A percentile compares a stretch with the other conserved stretches of the same genome.
Conservation (phyloP, 1,140 invertebrate genomes). For the Thalassaphorura encarpata region DNA sequence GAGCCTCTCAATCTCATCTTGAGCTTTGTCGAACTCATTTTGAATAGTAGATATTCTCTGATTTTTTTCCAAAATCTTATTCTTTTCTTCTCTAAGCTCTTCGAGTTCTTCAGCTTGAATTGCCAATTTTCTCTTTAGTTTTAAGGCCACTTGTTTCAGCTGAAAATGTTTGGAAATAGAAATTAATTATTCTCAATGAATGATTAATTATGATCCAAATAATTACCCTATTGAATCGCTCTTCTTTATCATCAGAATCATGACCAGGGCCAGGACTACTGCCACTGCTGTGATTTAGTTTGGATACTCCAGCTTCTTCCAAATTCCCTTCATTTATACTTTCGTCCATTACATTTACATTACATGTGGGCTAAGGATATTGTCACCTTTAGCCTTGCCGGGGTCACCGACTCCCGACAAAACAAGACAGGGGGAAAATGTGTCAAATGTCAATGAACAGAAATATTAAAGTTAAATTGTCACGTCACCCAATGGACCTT, state of each 20-base stretch:
- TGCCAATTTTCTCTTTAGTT: slow-evolving; percentile 23
- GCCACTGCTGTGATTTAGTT: no score
- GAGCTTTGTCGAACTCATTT: slow-evolving; percentile 29
- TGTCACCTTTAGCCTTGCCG: no score
- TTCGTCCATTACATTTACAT: no score
- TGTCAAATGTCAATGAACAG: no score
- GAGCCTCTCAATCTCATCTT: slow-evolving; percentile 30
- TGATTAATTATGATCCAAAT: neutral
- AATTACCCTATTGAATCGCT: slow-evolving; percentile 24
- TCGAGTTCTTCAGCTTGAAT: slow-evolving; percentile 28
- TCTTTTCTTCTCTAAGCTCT: slow-evolving; percentile 14
- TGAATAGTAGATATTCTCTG: slow-evolving; percentile 29
- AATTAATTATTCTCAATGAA: neutral
- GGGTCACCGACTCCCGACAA: no score
- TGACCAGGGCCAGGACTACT: neutral
- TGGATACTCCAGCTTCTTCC: no score
- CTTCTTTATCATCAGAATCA: slow-evolving; percentile 9
- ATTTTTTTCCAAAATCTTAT: slow-evolving; percentile 14
- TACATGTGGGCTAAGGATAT: no score
- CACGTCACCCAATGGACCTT: no score
- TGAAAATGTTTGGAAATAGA: neutral
- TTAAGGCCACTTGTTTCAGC: slow-evolving; percentile 23
- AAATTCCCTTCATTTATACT: no score
- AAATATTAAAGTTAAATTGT: no score
- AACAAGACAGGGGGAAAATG: no score